These are phyloP conservation scores for Bubo scandiacus DNA, from an alignment of 2,113 vertebrate species.

Conservation along the genomic window DNA sequence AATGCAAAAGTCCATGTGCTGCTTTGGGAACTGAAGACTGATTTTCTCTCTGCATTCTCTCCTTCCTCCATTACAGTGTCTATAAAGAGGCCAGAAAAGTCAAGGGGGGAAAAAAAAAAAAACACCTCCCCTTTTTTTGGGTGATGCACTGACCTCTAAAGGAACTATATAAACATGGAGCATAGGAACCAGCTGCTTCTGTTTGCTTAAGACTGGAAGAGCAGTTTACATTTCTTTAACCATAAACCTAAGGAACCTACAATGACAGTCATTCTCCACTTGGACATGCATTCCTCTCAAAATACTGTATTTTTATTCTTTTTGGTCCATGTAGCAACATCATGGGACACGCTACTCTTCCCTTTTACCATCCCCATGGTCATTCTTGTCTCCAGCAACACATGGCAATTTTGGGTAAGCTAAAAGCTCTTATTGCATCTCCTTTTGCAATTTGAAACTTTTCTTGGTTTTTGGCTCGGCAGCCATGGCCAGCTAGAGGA, in stretches of 20 bases:
- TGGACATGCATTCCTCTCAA: not conserved
- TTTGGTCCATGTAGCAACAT: not conserved
- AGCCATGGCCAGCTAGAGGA: not conserved
- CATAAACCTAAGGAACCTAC: not conserved
- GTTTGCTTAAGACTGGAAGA: not conserved
- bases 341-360: rapidly evolving
- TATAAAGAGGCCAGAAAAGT: not conserved
- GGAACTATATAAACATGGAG: not conserved
- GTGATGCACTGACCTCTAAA: not conserved
- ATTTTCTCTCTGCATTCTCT: not conserved
- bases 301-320: not conserved
- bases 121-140: not conserved
- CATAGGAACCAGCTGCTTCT: not conserved
- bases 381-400: not conserved
- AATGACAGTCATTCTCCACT: not conserved
- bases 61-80: not conserved
- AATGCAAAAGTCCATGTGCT: not conserved
- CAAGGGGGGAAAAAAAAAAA: no score
- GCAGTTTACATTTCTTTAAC: not conserved
- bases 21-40: not conserved
- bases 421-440: not conserved
- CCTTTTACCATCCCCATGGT: not conserved
- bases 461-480: rapidly evolving
- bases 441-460: not conserved
- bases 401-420: not conserved